Percentiles rank a stretch among this genome's conserved stretches.
phyloP scores from a whole-genome alignment of 2,113 vertebrate species.

The Lonchura striata region DNA sequence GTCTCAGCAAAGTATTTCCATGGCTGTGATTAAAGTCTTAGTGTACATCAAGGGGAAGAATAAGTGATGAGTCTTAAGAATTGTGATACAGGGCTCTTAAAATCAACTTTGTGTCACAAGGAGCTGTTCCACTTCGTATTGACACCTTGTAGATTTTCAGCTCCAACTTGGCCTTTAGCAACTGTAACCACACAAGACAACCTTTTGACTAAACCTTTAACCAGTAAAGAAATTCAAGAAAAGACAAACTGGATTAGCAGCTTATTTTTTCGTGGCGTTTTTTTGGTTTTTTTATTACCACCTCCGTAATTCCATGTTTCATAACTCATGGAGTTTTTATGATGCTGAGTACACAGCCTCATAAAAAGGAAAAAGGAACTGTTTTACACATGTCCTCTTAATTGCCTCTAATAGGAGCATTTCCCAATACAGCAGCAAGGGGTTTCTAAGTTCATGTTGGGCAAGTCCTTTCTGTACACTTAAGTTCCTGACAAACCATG shows the following conservation, averaged over 20 bases:
- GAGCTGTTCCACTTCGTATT: not conserved
- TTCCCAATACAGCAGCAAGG: not conserved
- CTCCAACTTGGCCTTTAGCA: not conserved
- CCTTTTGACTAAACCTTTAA: not conserved
- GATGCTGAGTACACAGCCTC: not conserved
- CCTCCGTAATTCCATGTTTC: not conserved
- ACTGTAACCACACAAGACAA: not conserved
- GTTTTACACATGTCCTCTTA: not conserved
- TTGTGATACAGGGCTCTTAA: not conserved
- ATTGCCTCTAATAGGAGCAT: not conserved
- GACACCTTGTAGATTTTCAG: not conserved
- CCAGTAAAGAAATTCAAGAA: not conserved
- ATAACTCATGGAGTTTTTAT: not conserved
- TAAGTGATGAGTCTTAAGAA: not conserved
- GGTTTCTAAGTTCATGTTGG: not conserved
- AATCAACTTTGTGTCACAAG: not conserved
- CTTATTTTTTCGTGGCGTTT: no score
- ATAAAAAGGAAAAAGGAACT: no score
- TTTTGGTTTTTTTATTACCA: not conserved
- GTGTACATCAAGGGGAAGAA: not conserved
- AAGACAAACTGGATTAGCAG: not conserved
- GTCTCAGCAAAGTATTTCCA: not conserved
- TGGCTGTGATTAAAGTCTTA: not conserved
- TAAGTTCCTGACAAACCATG: not conserved
- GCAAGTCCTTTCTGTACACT: not conserved